phyloP scores from a whole-genome alignment of 2,797 vertebrate genomes.

The Paramormyrops hopkinsi region DNA sequence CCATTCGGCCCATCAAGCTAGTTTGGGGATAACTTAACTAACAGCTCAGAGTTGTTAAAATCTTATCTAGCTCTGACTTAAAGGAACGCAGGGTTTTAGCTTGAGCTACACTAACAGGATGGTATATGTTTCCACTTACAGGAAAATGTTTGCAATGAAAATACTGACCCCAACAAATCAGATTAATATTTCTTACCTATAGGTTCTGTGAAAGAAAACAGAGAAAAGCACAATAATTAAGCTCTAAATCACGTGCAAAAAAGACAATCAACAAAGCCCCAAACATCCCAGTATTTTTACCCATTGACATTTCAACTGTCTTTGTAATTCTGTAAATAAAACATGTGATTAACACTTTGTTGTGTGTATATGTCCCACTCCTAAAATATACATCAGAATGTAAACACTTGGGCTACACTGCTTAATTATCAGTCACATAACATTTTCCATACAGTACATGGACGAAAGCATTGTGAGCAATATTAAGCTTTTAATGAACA shows the following conservation, averaged over 20 bases:
- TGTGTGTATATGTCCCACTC: not conserved
- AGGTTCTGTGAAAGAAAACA: constrained; percentile 11
- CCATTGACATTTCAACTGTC: not conserved
- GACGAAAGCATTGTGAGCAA: not conserved
- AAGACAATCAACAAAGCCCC: not conserved
- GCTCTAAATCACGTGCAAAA: not conserved
- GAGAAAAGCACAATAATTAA: not conserved
- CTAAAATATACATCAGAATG: not conserved
- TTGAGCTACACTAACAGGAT: not conserved
- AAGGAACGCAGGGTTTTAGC: not conserved
- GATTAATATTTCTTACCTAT: constrained; percentile 16
- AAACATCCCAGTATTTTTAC: not conserved
- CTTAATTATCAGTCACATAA: not conserved
- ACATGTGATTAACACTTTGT: not conserved
- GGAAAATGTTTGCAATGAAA: not conserved
- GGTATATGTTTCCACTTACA: not conserved
- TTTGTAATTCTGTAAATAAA: not conserved
- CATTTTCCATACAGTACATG: not conserved
- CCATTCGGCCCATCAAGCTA: not conserved
- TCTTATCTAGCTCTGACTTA: not conserved
- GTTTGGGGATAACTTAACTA: not conserved
- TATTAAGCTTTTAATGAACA: not conserved
- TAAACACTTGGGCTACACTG: not conserved
- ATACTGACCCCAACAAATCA: not conserved
- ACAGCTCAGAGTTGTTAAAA: not conserved